Evolutionary conservation across 1,140 invertebrate genomes (phyloP).

Genomic region (Melitaea cinxia): DNA sequence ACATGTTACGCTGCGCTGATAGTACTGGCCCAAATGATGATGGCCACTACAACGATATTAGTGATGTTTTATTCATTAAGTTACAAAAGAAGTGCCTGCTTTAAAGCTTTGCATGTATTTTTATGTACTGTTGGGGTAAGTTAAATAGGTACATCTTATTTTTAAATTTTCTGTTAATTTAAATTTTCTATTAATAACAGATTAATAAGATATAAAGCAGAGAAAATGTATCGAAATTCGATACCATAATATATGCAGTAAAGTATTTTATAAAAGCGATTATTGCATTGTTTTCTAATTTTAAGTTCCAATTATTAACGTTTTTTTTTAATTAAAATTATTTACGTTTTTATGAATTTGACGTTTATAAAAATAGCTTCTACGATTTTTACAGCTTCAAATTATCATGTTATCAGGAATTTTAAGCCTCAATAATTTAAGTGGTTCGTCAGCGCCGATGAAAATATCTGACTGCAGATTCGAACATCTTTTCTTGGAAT

Average conservation of each 20-base stretch:
- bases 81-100: constrained; percentile 31
- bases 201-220: no score
- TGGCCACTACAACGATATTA: constrained; percentile 42
- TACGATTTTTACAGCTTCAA: constrained; percentile 53
- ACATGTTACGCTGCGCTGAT: constrained; percentile 42
- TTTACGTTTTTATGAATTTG: no score
- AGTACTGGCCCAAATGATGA: constrained; percentile 44
- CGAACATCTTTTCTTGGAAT: constrained; percentile 49
- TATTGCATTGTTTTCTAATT: no score
- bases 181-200: no score
- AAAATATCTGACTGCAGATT: constrained; percentile 36
- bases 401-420: constrained; percentile 49
- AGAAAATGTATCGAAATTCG: no score
- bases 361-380: no score
- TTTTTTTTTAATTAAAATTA: no score
- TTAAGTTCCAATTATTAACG: no score
- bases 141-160: no score
- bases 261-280: no score
- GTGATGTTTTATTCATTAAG: constrained; percentile 44
- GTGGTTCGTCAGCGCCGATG: constrained; percentile 44
- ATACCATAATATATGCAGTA: no score
- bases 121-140: constrained; percentile 58
- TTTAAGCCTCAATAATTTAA: constrained; percentile 44
- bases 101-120: constrained; percentile 47
- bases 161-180: no score